Base-by-base conservation (phyloP, 2,888 invertebrate species). In the Thelaira solivaga region DNA sequence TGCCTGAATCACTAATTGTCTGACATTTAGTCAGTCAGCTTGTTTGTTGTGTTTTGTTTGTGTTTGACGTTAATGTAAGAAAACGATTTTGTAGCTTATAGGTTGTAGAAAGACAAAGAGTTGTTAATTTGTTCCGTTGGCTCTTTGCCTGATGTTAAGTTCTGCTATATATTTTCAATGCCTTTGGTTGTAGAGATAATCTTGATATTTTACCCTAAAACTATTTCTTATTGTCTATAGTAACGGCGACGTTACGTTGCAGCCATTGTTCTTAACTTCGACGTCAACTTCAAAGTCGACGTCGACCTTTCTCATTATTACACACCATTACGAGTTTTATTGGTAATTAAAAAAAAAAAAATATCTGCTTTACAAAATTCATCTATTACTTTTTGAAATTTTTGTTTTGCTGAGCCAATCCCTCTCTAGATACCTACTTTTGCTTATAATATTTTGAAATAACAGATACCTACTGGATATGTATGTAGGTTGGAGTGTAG, bases 151-250 rank as follows among this genome's bases (percentile, higher is more conserved):
- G 69, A 39, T 68, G 69, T 65, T 49, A 45, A 67, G 43, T 67
- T 74, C 53, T 34, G 51, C 41, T 64, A 64, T 64, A 59, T 61
- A 67, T 51, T 74, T 74, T 61, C 16, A 74, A 67, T 67, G 59
- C 67, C 67, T 74, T 67, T 67, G 36, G 74, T 34, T 67, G 29
- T n/a, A 67, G n/a, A n/a, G 61, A 74, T 74, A 39, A 67, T 74
- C 65, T 74, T 67, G 65, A 74, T 74, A 74, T 59, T 55, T 64
- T 59, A n/a, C 36, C 59, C 36, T 53, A 72, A 55, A 67, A 53
- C 65, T 47, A 49, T 29, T 29, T 43, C 59, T 59, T 13, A 59
- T 57, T 65, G 65, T 65, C 43, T 13, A 36, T 26, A 36, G 16
- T 31, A 43, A 53, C 43, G 53, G 7, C 26, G n/a, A 43, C 20